Percentiles rank a stretch among this genome's conserved stretches.
Evolutionary conservation across 1,140 invertebrate species (phyloP).

Genomic region (Procambarus virginalis): DNA sequence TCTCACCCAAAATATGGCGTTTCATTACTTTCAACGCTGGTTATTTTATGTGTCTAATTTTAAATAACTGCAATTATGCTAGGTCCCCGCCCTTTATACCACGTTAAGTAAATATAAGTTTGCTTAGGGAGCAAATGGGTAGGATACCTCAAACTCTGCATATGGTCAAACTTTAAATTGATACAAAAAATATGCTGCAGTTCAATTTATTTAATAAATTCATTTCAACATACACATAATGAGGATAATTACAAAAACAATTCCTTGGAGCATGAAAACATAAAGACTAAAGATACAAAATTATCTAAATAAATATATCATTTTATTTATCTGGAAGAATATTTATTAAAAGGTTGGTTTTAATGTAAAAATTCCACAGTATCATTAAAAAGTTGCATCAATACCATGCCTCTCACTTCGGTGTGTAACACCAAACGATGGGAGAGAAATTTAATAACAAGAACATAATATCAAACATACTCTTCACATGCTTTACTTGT

Average conservation of each 20-base stretch:
- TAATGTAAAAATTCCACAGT: neutral
- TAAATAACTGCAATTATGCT: no score
- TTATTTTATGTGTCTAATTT: no score
- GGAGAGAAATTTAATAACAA: conserved; percentile 8
- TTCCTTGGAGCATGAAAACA: neutral
- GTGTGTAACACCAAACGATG: neutral
- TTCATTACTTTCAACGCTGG: no score
- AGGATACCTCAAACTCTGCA: no score
- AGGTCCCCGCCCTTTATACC: no score
- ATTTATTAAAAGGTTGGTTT: neutral
- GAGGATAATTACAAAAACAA: neutral
- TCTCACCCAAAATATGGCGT: no score
- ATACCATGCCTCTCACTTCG: neutral
- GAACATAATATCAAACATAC: neutral
- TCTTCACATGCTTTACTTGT: neutral
- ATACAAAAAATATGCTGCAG: neutral
- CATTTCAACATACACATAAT: conserved; percentile 1
- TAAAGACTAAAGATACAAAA: conserved; percentile 3
- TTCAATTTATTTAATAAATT: conserved; percentile 16
- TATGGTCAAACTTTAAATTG: neutral
- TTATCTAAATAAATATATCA: neutral
- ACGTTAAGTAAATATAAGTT: no score
- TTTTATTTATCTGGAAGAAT: neutral
- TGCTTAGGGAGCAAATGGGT: no score
- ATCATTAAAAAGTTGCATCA: neutral